Evolutionary conservation across 2,797 vertebrate species (phyloP).

Genomic region (Toxotes lorentzi): DNA sequence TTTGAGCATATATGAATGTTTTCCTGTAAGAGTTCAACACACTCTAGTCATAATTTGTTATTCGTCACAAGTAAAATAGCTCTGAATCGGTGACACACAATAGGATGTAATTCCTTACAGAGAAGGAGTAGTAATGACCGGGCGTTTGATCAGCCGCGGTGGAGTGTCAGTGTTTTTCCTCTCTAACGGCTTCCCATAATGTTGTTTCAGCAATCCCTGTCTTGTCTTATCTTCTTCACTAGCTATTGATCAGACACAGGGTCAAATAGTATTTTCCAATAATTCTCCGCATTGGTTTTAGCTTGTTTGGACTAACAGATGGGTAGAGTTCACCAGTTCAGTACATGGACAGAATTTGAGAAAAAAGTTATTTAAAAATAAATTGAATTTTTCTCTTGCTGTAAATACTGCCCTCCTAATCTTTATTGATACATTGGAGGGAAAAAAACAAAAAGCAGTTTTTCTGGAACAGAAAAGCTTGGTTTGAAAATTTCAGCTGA

Average conservation of each 20-base stretch:
- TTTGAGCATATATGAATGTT: constrained; percentile 10
- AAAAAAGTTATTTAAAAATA: not conserved
- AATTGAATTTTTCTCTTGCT: not conserved
- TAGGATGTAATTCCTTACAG: constrained; percentile 39
- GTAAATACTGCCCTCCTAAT: not conserved
- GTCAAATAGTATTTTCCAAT: constrained; percentile 46
- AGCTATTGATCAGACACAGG: constrained; percentile 44
- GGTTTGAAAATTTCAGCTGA: not conserved
- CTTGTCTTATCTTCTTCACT: constrained; percentile 58
- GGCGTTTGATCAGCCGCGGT: constrained; percentile 26
- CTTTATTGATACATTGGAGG: not conserved
- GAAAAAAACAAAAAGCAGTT: not conserved
- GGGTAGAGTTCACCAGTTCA: not conserved
- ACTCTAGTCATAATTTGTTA: constrained; percentile 1
- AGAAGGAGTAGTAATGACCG: constrained; percentile 34
- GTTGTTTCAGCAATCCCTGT: constrained; percentile 63
- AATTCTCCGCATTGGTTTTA: constrained; percentile 21
- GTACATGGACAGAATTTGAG: not conserved
- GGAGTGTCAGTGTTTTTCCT: constrained; percentile 43
- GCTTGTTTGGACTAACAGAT: constrained; percentile 3
- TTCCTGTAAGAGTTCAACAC: constrained; percentile 11
- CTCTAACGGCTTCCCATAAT: constrained; percentile 53
- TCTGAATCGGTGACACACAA: constrained; percentile 17
- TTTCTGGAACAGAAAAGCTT: not conserved
- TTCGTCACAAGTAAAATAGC: not conserved